Base-by-base conservation (phyloP, 2,113 vertebrate species). In the Cryptomyrus ogoouensis region DNA sequence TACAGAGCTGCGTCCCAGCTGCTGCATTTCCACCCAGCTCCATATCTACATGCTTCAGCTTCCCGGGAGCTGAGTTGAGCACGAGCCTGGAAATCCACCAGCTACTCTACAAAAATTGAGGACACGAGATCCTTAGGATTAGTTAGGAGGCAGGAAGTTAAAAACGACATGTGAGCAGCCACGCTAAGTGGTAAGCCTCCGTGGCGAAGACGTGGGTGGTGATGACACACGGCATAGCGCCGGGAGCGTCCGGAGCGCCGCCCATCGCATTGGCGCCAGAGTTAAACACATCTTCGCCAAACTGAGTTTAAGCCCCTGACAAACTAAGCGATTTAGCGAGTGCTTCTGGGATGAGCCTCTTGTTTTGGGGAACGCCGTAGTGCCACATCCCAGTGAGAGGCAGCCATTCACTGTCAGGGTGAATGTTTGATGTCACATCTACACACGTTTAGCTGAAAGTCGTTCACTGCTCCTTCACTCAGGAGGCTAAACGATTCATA, bases 271-370 rank as follows among this genome's bases (percentile, higher is more conserved):
- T 31, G 77, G 89, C 84, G 31, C 62, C 31, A 13, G 42, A 74
- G 90, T 70, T n/a, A 80, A 83, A 85, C 58, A 56, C 89, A 31
- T 44, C 89, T 35, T 17, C 77, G 66, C 77, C 85, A 88, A 87
- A 56, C 62, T 8, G 66, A 66, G 47, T 90, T 88, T 87, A 91
- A 89, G 90, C 89, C 91, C 92, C 44, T 86, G 90, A 27, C 9
- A 62, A 91, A 92, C 0, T 89, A 89, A 93, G 90, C 90, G 80
- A 89, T 89, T 90, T 90, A 86, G 83, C 66, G 85, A 66, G 27
- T 46, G 47, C 74, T 87, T 80, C 62, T 24, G 58, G n/a, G 62
- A 87, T 39, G 13, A 53, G 58, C 58, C 70, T 62, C 44, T 89
- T 50, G 52, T 87, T 77, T 44, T 8, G 89, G 85, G 89, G 85